These are phyloP conservation scores for Onychomys torridus DNA, from an alignment of 2,797 vertebrate species.

Conservation along the genomic window DNA sequence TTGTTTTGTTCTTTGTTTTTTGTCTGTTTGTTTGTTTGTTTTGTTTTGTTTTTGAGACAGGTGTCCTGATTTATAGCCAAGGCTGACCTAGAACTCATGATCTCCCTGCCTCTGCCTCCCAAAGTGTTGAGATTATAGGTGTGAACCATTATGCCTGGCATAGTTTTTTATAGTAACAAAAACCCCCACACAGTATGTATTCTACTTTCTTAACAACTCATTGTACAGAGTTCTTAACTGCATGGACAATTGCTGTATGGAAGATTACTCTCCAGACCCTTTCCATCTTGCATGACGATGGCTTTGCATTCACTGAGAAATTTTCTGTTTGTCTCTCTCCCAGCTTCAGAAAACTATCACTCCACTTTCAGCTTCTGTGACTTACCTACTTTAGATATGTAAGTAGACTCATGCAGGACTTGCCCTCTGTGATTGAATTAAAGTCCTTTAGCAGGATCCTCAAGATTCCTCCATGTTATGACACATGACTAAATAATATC, in stretches of 20 bases:
- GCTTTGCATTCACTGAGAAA: not conserved
- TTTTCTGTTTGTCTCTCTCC: not conserved
- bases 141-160: not conserved
- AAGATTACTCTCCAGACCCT: not conserved
- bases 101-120: not conserved
- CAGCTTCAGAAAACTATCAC: not conserved
- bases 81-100: not conserved
- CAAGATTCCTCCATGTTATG: not conserved
- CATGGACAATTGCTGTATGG: not conserved
- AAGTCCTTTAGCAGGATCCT: not conserved
- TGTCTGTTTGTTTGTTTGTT: not conserved
- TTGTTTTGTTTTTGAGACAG: not conserved
- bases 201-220: not conserved
- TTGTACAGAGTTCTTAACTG: not conserved
- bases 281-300: not conserved
- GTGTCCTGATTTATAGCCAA: not conserved
- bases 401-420: not conserved
- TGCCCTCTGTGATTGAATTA: not conserved
- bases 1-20: not conserved
- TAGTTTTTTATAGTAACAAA: not conserved
- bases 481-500: not conserved
- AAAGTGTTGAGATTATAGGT: not conserved
- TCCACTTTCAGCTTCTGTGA: not conserved
- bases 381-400: not conserved
- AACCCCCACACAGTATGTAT: not conserved